Evolutionary conservation across 2,797 vertebrate genomes (phyloP).

Genomic region (Simalia tracyae): DNA sequence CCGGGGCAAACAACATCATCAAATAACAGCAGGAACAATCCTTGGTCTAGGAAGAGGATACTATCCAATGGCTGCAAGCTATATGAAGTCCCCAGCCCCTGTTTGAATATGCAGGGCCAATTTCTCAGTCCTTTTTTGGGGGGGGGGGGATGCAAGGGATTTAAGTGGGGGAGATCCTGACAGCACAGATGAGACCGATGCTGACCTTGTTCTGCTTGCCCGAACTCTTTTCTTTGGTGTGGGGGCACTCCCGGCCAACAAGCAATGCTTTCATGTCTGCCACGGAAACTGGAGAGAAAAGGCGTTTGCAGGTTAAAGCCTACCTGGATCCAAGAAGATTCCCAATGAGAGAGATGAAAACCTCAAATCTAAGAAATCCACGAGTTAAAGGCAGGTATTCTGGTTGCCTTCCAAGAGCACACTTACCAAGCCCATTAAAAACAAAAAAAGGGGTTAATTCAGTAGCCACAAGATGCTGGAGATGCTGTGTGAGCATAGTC

Average conservation of each 20-base stretch:
- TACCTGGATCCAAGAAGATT: too few relatives aligned
- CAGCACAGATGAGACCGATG: neutral
- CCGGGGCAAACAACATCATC: neutral
- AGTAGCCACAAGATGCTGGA: neutral
- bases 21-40: neutral
- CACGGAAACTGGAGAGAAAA: slow-evolving; percentile 82
- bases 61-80: neutral
- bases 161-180: neutral
- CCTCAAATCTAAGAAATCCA: neutral
- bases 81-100: neutral
- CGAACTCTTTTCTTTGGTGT: slow-evolving; percentile 89
- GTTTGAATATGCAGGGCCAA: neutral
- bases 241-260: slow-evolving; percentile 91
- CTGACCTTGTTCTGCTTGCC: slow-evolving; percentile 95
- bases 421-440: neutral
- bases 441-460: neutral
- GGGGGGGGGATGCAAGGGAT: neutral
- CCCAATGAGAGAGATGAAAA: neutral
- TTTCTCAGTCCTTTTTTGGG: neutral
- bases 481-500: too few relatives aligned
- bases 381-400: neutral
- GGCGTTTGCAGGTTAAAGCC: neutral
- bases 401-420: neutral
- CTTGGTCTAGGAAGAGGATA: neutral
- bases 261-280: slow-evolving; percentile 90